Base-by-base conservation (phyloP, 2,888 invertebrate genomes). In the Limnephilus rhombicus region DNA sequence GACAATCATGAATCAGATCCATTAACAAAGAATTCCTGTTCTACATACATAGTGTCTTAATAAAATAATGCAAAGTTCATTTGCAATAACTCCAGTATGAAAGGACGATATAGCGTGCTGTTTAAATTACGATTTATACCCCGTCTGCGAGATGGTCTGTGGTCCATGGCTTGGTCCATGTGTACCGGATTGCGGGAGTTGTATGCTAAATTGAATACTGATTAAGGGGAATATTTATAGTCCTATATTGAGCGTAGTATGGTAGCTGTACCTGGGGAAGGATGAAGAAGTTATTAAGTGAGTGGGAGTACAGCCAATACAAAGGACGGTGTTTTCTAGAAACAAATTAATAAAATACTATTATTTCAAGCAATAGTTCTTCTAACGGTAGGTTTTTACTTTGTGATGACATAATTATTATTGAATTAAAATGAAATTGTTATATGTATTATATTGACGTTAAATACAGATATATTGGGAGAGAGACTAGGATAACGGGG, bases 191-290 rank as follows among this genome's bases (percentile, higher is more conserved):
- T 88, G 88, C 53, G 18, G 53, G 68, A 88, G 53, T 88, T 88
- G 80, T 92, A 93, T 92, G 92, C 93, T 92, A 92, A 92, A 92
- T 92, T 92, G 93, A 53, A 91, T 92, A 89, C 93, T 93, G 93
- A 93, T 93, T 93, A 93, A 86, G 90, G 53, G 83, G 91, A 90
- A 90, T 92, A 93, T 93, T 93, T 93, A 93, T 93, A 90, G 93
- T 68, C 91, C 81, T 88, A 91, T 92, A 93, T 93, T 93, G 91
- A 85, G 92, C 92, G 93, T 93, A 93, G 92, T 87, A 91, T 92
- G 93, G 93, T 92, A 93, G 93, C 92, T 37, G 83, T 83, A 68
- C 92, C 89, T 89, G 91, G 92, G 93, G 24, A 45, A 89, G 41
- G 90, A 29, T 31, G 80, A 80, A 81, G 49, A 41, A 90, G 82